Evolutionary conservation across 2,113 vertebrate species (phyloP).

Genomic region (Crotalus viridis): DNA sequence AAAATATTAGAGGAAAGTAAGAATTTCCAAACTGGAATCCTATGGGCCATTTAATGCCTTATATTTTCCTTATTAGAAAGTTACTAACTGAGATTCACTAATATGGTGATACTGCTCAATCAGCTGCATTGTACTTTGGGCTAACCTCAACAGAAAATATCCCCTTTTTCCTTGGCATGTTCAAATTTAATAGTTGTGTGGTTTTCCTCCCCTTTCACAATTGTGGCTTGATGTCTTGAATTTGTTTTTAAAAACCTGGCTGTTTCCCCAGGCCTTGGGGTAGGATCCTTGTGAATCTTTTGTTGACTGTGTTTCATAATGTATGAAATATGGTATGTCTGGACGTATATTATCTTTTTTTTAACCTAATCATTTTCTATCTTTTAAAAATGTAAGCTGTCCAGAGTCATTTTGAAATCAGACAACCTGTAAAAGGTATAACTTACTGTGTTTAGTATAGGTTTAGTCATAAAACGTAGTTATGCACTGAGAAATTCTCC

Average conservation of each 20-base stretch:
- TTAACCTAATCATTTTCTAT: neutral
- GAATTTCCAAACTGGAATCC: neutral
- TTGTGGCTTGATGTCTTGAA: neutral
- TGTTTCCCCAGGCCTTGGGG: neutral
- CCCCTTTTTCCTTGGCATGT: neutral
- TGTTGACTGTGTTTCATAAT: neutral
- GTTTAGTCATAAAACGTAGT: neutral
- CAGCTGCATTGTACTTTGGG: neutral
- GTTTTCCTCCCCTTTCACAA: neutral
- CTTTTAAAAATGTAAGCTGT: neutral
- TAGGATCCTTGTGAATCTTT: neutral
- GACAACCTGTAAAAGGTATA: neutral
- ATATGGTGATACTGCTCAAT: neutral
- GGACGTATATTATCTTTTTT: neutral
- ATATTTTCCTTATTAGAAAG: neutral
- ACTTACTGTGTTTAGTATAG: neutral
- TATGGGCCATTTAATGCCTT: neutral
- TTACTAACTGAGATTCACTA: neutral
- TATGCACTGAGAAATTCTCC: neutral
- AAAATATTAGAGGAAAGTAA: neutral
- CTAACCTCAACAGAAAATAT: neutral
- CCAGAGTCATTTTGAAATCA: neutral
- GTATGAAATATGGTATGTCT: neutral
- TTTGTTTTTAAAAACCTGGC: neutral
- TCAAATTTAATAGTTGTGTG: neutral